phyloP scores from a whole-genome alignment of 2,888 invertebrate genomes.

The Xanthia togata region DNA sequence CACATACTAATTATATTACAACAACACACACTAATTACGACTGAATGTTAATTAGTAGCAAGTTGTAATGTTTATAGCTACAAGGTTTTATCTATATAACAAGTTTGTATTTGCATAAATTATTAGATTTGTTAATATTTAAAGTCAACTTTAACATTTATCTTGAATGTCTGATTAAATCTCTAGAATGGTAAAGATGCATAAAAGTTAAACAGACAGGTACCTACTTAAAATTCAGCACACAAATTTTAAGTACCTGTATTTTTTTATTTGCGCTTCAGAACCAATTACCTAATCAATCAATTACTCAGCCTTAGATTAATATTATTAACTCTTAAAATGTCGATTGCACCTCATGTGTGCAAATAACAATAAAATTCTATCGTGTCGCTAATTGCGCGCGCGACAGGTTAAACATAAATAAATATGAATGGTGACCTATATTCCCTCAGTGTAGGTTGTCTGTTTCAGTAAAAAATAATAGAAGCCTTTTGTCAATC shows the following conservation, averaged over 20 bases:
- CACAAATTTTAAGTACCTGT: no score
- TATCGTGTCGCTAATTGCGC: no score
- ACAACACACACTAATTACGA: constrained; percentile 26
- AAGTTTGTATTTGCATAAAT: constrained; percentile 11
- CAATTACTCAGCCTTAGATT: background rate
- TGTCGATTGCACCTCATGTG: no score
- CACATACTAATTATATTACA: constrained; percentile 37
- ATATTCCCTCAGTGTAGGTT: background rate
- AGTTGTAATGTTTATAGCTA: constrained; percentile 21
- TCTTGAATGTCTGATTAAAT: background rate
- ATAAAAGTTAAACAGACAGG: constrained; percentile 36
- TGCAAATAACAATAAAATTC: no score
- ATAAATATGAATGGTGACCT: background rate
- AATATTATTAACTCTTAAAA: no score
- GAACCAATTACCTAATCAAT: constrained; percentile 4
- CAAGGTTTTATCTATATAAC: constrained; percentile 27
- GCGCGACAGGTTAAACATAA: background rate
- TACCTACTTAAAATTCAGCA: no score
- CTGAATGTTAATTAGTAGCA: constrained; percentile 33
- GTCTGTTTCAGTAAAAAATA: background rate
- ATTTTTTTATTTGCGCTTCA: background rate
- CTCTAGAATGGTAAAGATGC: background rate
- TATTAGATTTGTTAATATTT: constrained; percentile 21
- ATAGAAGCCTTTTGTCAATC: background rate
- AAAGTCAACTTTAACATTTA: constrained; percentile 34